A percentile compares a stretch with the other conserved stretches of the same genome.
These are phyloP conservation scores for Adoxophyes honmai DNA, from an alignment of 1,140 invertebrate genomes.

Conservation along the genomic window DNA sequence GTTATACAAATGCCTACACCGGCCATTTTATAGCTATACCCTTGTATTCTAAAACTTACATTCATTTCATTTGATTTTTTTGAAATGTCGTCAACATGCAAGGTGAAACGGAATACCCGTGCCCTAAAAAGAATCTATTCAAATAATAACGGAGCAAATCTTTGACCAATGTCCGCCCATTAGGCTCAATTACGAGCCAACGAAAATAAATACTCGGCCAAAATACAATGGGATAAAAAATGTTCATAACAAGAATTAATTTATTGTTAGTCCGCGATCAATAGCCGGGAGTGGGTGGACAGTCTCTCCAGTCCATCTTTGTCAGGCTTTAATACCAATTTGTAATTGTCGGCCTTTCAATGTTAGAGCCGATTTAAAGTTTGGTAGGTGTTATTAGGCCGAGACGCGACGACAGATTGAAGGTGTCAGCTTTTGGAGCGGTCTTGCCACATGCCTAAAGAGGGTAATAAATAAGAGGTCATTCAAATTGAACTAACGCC, in stretches of 20 bases:
- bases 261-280: constrained; percentile 69
- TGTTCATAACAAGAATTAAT: constrained; percentile 74
- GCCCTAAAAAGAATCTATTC: constrained; percentile 34
- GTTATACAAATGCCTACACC: not conserved
- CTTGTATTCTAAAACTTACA: not conserved
- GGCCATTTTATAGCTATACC: constrained; percentile 28
- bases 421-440: constrained; percentile 13
- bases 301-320: constrained; percentile 74
- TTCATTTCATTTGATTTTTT: no score
- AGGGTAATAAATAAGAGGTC: constrained; percentile 3
- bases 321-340: constrained; percentile 74
- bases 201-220: constrained; percentile 59
- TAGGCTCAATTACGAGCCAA: constrained; percentile 50
- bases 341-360: constrained; percentile 71
- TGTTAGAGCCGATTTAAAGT: constrained; percentile 64
- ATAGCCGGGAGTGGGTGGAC: constrained; percentile 72
- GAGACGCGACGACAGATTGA: constrained; percentile 14
- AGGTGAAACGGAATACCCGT: no score
- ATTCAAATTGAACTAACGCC: constrained; percentile 28
- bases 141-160: constrained; percentile 36
- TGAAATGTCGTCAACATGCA: no score
- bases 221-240: constrained; percentile 67
- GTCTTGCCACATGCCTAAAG: not conserved
- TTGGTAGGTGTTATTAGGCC: constrained; percentile 51
- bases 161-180: constrained; percentile 70